Conservation (phyloP, 92 coral and sea anemone species). For the Palythoa grandis region DNA sequence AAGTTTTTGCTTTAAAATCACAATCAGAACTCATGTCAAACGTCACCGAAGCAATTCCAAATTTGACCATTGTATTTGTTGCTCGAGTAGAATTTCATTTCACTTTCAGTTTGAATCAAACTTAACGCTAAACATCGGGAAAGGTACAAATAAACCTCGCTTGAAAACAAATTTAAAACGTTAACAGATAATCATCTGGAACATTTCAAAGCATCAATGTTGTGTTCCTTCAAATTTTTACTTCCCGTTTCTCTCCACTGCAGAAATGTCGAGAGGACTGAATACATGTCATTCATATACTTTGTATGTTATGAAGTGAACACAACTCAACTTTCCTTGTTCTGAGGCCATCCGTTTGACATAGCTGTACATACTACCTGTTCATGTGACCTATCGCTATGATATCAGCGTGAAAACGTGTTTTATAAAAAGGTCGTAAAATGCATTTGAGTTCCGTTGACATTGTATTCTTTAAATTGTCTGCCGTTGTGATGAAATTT, state of each 20-base stretch:
- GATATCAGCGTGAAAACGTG: conserved; percentile 27
- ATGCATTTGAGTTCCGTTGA: background rate
- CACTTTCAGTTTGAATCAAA: background rate
- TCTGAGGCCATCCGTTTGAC: conserved; percentile 2
- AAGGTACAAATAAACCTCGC: background rate
- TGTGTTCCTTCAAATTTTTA: background rate
- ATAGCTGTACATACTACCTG: background rate
- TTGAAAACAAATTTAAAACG: background rate
- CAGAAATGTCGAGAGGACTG: conserved; percentile 10
- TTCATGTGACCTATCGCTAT: conserved; percentile 6
- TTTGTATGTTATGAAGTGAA: background rate
- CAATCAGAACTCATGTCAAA: background rate
- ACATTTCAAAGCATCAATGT: background rate
- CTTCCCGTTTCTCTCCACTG: conserved; percentile 9
- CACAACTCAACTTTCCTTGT: conserved; percentile 11
- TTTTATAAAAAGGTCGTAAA: conserved; percentile 18
- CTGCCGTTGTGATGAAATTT: background rate
- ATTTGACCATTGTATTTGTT: background rate
- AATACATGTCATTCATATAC: background rate
- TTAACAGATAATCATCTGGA: conserved; percentile 31
- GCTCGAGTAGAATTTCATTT: background rate
- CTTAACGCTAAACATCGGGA: background rate
- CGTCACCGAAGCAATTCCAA: background rate
- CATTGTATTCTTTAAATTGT: background rate
- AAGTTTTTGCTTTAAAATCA: background rate